Base-by-base conservation (phyloP, 2,888 invertebrate genomes). In the Limnephilus marmoratus region DNA sequence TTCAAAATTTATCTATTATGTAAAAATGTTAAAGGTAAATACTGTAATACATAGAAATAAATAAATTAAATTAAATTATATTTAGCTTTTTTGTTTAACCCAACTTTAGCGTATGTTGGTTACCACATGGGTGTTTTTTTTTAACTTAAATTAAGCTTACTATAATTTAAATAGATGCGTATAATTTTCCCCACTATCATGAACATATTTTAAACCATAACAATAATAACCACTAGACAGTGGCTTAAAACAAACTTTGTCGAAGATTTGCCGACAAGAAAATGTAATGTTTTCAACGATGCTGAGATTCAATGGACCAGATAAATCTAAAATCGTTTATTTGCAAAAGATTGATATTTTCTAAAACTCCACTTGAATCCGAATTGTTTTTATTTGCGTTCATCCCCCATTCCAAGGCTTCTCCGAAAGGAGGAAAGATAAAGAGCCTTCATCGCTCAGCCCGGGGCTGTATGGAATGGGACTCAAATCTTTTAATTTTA, bases 401-500 rank as follows among this genome's bases (percentile, higher is more conserved):
- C 24, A 68, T 24, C 68, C 68, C 68, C 24, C 9, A 68, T 68
- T 68, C 68, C 68, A 68, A 68, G 24, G 68, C 24, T 68, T 68
- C n/a, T n/a, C 68, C n/a, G 24, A 68, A 68, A 68, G 24, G 68
- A 68, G 68, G n/a, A 24, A 68, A 68, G 68, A 68, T 68, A 68
- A 68, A 68, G 68, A n/a, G 24, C 68, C 68, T 24, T 7, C 68
- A 68, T 68, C 68, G 68, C 68, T 68, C 68, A 68, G 68, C 68
- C 68, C 24, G 24, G 9, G 68, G 68, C 68, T 68, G 68, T 68
- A 68, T 68, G 68, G 83, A 83, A 83, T 83, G 34, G 37, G 83
- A 37, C 83, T 41, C 83, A 34, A 83, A 83, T 83, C 83, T 83
- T 83, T 83, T 83, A 83, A 83, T 83, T 83, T 83, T 37, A 83